phyloP scores from a whole-genome alignment of 2,113 vertebrate genomes.

The Indicator indicator region DNA sequence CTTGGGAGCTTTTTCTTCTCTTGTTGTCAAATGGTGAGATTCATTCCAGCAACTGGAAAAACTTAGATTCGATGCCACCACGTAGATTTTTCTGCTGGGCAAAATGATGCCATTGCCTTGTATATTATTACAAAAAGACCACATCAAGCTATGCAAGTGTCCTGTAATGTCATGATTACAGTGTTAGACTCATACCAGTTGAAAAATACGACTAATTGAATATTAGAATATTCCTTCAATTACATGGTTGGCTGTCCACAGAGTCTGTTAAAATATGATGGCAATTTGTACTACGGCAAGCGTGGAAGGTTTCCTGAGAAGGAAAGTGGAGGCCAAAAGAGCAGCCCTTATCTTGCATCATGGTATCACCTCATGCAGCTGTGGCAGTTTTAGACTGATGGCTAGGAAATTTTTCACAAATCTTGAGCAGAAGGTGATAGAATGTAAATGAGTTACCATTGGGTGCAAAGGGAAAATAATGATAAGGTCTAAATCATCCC shows the following conservation, averaged over 20 bases:
- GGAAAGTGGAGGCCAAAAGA: not conserved
- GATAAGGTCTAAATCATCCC: too few relatives aligned
- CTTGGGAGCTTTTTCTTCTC: not conserved
- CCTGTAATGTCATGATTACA: slow-evolving; percentile 52
- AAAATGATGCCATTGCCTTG: slow-evolving; percentile 48
- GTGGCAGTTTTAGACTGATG: too few relatives aligned
- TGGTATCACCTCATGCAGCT: not conserved
- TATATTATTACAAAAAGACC: slow-evolving; percentile 56
- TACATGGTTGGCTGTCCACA: slow-evolving; percentile 27
- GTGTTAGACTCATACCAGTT: not conserved
- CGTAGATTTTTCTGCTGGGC: slow-evolving; percentile 27
- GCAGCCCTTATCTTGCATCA: not conserved
- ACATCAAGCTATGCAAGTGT: slow-evolving; percentile 61
- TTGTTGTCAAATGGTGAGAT: not conserved
- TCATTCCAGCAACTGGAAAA: slow-evolving; percentile 38
- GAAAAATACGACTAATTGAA: slow-evolving; percentile 63
- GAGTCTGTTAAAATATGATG: not conserved
- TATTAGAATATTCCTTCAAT: slow-evolving; percentile 62
- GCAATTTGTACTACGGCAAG: slow-evolving; percentile 6
- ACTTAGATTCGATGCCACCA: not conserved
- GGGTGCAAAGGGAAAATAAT: too few relatives aligned
- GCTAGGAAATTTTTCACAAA: too few relatives aligned
- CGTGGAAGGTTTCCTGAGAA: not conserved
- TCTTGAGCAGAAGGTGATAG: too few relatives aligned
- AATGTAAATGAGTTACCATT: too few relatives aligned